Evolutionary conservation across 2,113 vertebrate genomes (phyloP).

Genomic region (Lophius piscatorius): DNA sequence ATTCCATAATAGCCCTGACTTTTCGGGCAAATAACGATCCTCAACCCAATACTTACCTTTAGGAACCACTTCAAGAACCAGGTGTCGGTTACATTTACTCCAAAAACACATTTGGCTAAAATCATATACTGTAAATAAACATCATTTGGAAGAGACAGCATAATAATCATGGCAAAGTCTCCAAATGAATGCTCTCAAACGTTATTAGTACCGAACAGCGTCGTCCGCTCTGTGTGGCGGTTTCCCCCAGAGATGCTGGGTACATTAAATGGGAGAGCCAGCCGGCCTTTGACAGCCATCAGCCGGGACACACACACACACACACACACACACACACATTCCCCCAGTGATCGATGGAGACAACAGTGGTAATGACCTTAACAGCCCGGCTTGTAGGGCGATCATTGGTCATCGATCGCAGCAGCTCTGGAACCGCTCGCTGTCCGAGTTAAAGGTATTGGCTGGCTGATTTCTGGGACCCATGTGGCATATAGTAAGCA

Average conservation of each 20-base stretch:
- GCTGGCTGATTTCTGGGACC: slow-evolving; percentile 32
- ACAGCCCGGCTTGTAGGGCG: slow-evolving; percentile 42
- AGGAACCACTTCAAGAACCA: too few species aligned
- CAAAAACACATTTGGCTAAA: too few species aligned
- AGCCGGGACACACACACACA: slow-evolving; percentile 1
- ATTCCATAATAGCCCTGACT: too few species aligned
- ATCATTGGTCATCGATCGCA: slow-evolving; percentile 51
- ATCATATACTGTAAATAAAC: too few species aligned
- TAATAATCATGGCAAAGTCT: too few species aligned
- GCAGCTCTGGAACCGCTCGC: slow-evolving; percentile 12
- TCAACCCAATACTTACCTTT: too few species aligned
- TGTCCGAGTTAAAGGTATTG: slow-evolving; percentile 42
- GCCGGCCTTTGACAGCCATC: slow-evolving; percentile 1
- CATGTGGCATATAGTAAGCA: slow-evolving; percentile 20
- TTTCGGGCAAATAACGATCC: too few species aligned
- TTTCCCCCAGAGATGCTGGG: not conserved
- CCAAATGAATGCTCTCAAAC: too few species aligned
- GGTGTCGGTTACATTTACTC: too few species aligned
- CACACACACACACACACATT: slow-evolving; percentile 6
- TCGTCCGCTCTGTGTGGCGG: slow-evolving; percentile 1
- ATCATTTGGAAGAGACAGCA: too few species aligned
- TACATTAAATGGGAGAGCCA: not conserved
- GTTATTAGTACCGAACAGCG: slow-evolving; percentile 7
- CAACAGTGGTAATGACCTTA: slow-evolving; percentile 44
- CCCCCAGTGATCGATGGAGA: slow-evolving; percentile 49